A percentile compares a stretch with the other conserved stretches of the same genome.
Evolutionary conservation across 2,797 vertebrate genomes (phyloP).

Genomic region (Varecia variegata): DNA sequence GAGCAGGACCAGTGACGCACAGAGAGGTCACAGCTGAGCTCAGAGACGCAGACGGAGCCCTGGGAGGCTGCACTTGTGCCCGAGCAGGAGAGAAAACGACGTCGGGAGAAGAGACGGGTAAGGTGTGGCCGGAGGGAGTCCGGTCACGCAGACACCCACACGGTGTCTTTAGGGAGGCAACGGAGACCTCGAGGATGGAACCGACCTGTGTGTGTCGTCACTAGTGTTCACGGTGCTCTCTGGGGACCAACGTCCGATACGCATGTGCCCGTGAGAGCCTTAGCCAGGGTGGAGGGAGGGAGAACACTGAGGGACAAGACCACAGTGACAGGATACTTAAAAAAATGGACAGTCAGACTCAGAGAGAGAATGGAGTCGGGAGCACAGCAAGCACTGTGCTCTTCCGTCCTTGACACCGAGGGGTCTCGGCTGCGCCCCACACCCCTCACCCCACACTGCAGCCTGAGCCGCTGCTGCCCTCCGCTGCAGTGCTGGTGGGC

Average conservation of each 20-base stretch:
- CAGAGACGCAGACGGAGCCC: neutral
- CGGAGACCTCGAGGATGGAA: accelerated
- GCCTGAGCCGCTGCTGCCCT: accelerated
- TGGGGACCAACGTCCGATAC: accelerated
- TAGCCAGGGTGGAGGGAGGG: neutral
- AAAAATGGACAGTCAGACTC: neutral
- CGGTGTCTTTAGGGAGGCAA: accelerated
- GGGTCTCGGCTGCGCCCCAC: accelerated
- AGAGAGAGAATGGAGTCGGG: accelerated
- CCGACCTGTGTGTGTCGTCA: accelerated
- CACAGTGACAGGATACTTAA: accelerated
- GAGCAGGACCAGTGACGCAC: accelerated
- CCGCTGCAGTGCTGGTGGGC: neutral
- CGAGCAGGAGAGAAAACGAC: neutral
- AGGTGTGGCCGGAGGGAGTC: neutral
- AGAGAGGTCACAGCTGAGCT: accelerated
- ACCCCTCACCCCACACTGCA: neutral
- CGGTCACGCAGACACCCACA: accelerated
- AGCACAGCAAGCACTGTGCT: accelerated
- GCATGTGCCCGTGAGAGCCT: accelerated
- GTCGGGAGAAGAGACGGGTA: neutral
- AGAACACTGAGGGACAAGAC: accelerated
- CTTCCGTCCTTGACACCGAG: accelerated
- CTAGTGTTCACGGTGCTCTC: accelerated
- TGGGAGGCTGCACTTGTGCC: accelerated